Base-by-base conservation (phyloP, 1,140 invertebrate species). In the Drosophila erecta region DNA sequence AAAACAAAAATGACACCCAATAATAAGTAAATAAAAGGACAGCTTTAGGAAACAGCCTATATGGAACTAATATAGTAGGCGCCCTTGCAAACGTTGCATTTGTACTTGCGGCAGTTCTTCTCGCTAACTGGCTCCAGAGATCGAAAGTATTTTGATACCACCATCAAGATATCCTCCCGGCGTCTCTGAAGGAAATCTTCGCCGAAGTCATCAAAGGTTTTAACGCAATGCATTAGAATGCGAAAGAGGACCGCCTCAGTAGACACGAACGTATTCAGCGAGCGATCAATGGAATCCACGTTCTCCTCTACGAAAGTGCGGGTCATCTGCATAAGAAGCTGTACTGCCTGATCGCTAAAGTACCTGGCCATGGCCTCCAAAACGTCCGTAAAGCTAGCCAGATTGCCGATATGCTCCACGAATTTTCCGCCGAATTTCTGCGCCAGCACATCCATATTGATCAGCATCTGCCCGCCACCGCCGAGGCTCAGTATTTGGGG, bases 171-270 rank as follows among this genome's bases (percentile, higher is more conserved):
- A n/a, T 89, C 75, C 8, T 71, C 27, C n/a, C 62, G 70, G 4
- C 70, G 70, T 1, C 43, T 65, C 38, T 71, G 58, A 4, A 91
- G 54, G 24, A 87, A 79, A 0, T 90, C 90, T 8, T 54, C 65
- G 2, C 53, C 60, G 41, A 76, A 76, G 49, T 69, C 47, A n/a
- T 80, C 58, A 53, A 89, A 91, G 1, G 66, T 91, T 7, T 51
- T 79, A 17, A 91, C 47, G 27, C 74, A 78, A 56, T 81, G 72
- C 77, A 77, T 79, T 33, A 89, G 38, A 15, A 91, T 79, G 53
- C 81, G 76, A 60, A 76, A 90, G 4, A 91, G 58, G 3, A 91
- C 80, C 17, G 77, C 70, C 40, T 91, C 90, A 0, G 90, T 91
- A 4, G 90, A 75, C 1, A 91, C 76, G 40, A 90, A 91, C 8